Percentiles rank a stretch among this genome's conserved stretches.
Conservation (phyloP, 2,888 invertebrate genomes). For the Ectemnius continuus region DNA sequence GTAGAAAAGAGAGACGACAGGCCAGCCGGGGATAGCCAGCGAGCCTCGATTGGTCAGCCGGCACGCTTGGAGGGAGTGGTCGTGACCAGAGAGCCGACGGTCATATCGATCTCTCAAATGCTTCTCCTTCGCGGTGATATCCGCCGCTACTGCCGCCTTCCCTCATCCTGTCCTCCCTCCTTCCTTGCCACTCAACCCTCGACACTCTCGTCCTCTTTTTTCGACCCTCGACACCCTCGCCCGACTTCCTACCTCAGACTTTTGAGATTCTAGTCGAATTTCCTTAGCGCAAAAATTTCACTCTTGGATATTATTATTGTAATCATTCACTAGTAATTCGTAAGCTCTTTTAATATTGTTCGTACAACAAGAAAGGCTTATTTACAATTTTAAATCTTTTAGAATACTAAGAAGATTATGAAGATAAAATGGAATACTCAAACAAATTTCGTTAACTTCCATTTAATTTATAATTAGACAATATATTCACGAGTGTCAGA, state of each 20-base stretch:
- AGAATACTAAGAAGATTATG: too few relatives aligned
- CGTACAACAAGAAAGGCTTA: too few relatives aligned
- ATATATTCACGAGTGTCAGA: too few relatives aligned
- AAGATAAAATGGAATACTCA: too few relatives aligned
- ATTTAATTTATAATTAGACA: too few relatives aligned
- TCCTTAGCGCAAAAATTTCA: too few relatives aligned
- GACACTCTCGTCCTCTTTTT: neutral
- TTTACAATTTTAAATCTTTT: too few relatives aligned
- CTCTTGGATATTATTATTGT: too few relatives aligned
- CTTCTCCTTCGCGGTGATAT: conserved; percentile 53
- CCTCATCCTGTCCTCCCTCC: conserved; percentile 1
- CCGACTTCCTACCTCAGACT: conserved; percentile 23
- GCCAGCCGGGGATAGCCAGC: conserved; percentile 70
- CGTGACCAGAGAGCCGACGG: conserved; percentile 68
- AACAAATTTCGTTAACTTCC: too few relatives aligned
- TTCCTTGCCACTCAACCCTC: neutral
- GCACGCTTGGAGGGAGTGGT: conserved; percentile 74
- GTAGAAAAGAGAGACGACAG: conserved; percentile 55
- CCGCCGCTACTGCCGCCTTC: conserved; percentile 23
- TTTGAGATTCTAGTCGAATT: too few relatives aligned
- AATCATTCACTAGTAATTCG: too few relatives aligned
- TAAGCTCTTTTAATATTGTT: too few relatives aligned
- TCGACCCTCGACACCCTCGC: conserved; percentile 39
- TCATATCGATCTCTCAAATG: conserved; percentile 74
- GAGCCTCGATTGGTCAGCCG: conserved; percentile 74